Conservation (phyloP, 1,140 invertebrate genomes). For the Brachionus plicatilis region DNA sequence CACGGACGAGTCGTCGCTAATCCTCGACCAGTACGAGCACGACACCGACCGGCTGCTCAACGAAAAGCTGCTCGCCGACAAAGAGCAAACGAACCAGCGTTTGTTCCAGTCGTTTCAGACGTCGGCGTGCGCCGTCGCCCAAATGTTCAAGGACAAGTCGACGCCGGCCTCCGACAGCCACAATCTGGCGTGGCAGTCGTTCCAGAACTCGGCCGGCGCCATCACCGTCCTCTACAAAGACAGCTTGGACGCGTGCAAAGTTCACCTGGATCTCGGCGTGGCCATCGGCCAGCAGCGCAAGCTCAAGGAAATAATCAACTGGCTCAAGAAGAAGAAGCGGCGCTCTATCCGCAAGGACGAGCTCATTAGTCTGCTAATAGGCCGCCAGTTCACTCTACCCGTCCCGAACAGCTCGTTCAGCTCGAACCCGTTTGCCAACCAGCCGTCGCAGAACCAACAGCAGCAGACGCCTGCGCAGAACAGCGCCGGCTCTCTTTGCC, state of each 20-base stretch:
- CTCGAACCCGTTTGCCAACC: neutral
- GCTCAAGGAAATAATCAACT: conserved; percentile 28
- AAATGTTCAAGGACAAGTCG: conserved; percentile 39
- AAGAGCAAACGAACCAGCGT: conserved; percentile 28
- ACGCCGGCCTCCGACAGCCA: neutral
- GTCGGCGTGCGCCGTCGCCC: conserved; percentile 25
- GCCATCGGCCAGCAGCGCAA: conserved; percentile 31
- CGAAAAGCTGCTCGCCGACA: conserved; percentile 8
- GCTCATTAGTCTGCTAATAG: conserved; percentile 17
- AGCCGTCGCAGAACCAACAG: neutral
- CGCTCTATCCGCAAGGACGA: conserved; percentile 38
- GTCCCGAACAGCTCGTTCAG: neutral
- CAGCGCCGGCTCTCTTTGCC: neutral
- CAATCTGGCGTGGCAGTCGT: conserved; percentile 25
- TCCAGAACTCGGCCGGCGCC: conserved; percentile 31
- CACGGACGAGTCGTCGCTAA: neutral
- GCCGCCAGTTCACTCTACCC: conserved; percentile 25
- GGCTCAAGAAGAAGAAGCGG: conserved; percentile 32
- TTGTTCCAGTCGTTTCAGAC: conserved; percentile 40
- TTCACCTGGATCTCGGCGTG: conserved; percentile 6
- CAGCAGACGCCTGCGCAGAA: neutral
- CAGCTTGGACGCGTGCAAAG: conserved; percentile 37
- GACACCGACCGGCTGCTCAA: conserved; percentile 13
- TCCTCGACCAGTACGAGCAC: conserved; percentile 28
- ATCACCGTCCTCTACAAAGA: conserved; percentile 33